Base-by-base conservation (phyloP, 2,888 invertebrate genomes). In the Dendrolimus pini region DNA sequence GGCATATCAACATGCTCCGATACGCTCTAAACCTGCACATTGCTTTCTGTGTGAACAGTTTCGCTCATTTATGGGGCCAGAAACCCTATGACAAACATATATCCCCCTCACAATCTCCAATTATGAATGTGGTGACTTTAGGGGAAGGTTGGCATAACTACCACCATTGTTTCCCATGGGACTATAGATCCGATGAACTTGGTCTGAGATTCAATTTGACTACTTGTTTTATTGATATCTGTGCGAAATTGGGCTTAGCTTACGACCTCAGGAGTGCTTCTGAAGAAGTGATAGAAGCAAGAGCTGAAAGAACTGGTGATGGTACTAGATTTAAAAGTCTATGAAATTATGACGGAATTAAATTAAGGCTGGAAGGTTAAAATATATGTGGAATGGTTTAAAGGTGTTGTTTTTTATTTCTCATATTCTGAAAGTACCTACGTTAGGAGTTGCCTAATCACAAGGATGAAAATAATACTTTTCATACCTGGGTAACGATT, bases 71-170 rank as follows among this genome's bases (percentile, higher is more conserved):
- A 55, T 84, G 78, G 77, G 86, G 85, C 9, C 68, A 73, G 57
- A 77, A 74, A 53, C 84, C 85, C 30, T 87, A 83, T 60, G 80
- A 93, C 61, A 74, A 70, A 67, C 59, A 57, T 10, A 67, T 75
- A 13, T 12, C 55, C 3, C 59, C 64, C 0, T 13, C 58, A 7
- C 58, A 64, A 18, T 56, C 41, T 53, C 12, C 54, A 9, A 2
- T 54, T 9, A 18, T 61, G 1, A 9, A 56, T 1, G 0, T 59
- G 3, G 42, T 58, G 0, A 60, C 61, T 1, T 42, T 65, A 7
- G 65, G 63, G 1, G 94, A 94, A 77, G 95, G 95, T 7, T 95
- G 93, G 93, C 95, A 95, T 82, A 95, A 95, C 74, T 95, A 94
- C 69, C 95, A 95, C 71, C 95, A 78, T 58, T 68, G 66, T 1